These are phyloP conservation scores for Indicator indicator DNA, from an alignment of 2,113 vertebrate species.

Conservation along the genomic window DNA sequence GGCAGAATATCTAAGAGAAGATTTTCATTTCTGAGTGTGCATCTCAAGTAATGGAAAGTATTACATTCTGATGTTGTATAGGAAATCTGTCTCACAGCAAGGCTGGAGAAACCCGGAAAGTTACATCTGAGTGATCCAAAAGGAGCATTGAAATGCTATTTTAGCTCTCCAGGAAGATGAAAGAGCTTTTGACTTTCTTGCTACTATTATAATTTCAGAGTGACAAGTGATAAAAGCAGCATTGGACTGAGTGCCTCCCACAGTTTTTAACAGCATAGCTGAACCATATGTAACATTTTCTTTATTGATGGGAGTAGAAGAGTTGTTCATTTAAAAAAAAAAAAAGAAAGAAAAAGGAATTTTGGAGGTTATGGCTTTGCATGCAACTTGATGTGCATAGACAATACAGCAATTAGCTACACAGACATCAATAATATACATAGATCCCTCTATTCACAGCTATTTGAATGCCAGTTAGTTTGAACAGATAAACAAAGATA, in stretches of 20 bases:
- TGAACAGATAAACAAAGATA: slow-evolving; percentile 35
- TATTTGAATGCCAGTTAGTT: background rate
- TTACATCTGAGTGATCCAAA: slow-evolving; percentile 33
- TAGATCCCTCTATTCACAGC: background rate
- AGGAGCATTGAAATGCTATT: slow-evolving; percentile 17
- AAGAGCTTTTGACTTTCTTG: slow-evolving; percentile 30
- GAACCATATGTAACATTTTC: background rate
- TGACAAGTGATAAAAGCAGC: slow-evolving; percentile 48
- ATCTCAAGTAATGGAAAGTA: background rate
- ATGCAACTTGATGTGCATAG: background rate
- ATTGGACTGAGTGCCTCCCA: background rate
- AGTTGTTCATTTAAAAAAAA: background rate
- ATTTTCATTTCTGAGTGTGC: background rate
- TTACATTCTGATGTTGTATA: background rate
- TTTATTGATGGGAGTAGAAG: background rate
- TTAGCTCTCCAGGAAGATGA: slow-evolving; percentile 26
- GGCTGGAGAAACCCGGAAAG: slow-evolving; percentile 12
- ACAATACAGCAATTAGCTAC: slow-evolving; percentile 4
- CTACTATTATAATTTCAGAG: slow-evolving; percentile 46
- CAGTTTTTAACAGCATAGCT: slow-evolving; percentile 12
- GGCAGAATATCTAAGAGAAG: background rate
- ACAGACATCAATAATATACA: background rate
- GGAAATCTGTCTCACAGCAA: slow-evolving; percentile 31
- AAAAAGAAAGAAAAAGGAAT: background rate
- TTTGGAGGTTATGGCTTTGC: background rate